Evolutionary conservation across 2,113 vertebrate genomes (phyloP).

Genomic region (Prunella fulvescens): DNA sequence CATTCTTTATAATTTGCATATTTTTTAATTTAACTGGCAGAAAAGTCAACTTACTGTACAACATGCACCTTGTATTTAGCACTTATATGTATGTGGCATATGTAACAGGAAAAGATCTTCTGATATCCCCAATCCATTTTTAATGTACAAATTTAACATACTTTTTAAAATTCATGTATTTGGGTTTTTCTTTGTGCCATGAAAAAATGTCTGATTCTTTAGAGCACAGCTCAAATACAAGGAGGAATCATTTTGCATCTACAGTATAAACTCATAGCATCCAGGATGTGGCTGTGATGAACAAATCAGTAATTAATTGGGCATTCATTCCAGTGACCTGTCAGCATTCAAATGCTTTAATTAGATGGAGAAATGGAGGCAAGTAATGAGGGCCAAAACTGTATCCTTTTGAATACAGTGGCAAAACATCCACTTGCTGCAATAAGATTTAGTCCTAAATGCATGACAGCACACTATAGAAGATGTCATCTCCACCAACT

Average conservation of each 20-base stretch:
- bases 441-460: conserved; percentile 61
- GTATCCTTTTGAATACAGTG: conserved; percentile 52
- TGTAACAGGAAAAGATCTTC: background rate
- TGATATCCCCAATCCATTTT: background rate
- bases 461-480: conserved; percentile 49
- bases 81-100: background rate
- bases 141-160: conserved; percentile 17
- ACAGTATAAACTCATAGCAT: conserved; percentile 40
- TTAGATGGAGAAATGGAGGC: conserved; percentile 65
- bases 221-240: conserved; percentile 19
- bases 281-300: conserved; percentile 63
- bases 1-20: conserved; percentile 74
- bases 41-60: conserved; percentile 31
- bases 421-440: conserved; percentile 57
- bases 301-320: conserved; percentile 77
- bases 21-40: conserved; percentile 71
- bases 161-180: conserved; percentile 20
- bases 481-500: conserved; percentile 50
- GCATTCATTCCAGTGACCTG: conserved; percentile 73
- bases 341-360: conserved; percentile 77
- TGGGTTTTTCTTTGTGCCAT: conserved; percentile 17
- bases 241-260: conserved; percentile 52
- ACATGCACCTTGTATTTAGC: conserved; percentile 32
- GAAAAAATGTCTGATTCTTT: conserved; percentile 34
- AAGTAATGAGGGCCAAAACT: conserved; percentile 62